Base-by-base conservation (phyloP, 1,140 invertebrate species). In the Formica exsecta region DNA sequence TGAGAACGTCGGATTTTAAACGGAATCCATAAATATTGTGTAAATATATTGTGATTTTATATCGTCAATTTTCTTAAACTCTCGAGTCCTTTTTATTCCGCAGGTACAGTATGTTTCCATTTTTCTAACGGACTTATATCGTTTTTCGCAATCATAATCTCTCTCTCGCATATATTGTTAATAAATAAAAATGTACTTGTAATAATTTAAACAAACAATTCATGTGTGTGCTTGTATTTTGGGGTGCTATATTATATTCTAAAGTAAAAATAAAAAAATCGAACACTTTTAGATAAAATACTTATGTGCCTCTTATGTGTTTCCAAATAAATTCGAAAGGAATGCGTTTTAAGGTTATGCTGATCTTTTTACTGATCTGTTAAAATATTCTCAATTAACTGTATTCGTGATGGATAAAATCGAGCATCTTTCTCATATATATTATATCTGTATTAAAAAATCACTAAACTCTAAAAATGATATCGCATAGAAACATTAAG, bases 71-170 rank as follows among this genome's bases (percentile, higher is more conserved):
- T 48, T 81, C 19, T 48, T 36, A 61, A 48, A 70, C 22, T 80
- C 16, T 68, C 36, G n/a, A 70, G 44, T 83, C 13, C 32, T 77
- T 85, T 13, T 73, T 84, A 57, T 89, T 76, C 61, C 59, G 75
- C 87, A 89, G 88, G 88, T 88, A 89, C 88, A 89, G 75, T 41
- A 89, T 77, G 70, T 89, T 76, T 80, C 70, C 51, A 70, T 13
- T 62, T 81, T 79, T 75, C 62, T 88, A 80, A 59, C 76, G 70
- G 61, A 44, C 66, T 89, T 57, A 38, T 74, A 89, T 41, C n/a
- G 73, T 86, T 66, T 59, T 76, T 83, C 59, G 79, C 59, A 73
- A 77, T 19, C 41, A 83, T 79, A 48, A 87, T 79, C 66, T 84
- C 44, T 84, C 19, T 84, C 22, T 89, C 44, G 51, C 44, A 87